Evolutionary conservation across 1,140 invertebrate species (phyloP).

Genomic region (Drosophila setifemur): DNA sequence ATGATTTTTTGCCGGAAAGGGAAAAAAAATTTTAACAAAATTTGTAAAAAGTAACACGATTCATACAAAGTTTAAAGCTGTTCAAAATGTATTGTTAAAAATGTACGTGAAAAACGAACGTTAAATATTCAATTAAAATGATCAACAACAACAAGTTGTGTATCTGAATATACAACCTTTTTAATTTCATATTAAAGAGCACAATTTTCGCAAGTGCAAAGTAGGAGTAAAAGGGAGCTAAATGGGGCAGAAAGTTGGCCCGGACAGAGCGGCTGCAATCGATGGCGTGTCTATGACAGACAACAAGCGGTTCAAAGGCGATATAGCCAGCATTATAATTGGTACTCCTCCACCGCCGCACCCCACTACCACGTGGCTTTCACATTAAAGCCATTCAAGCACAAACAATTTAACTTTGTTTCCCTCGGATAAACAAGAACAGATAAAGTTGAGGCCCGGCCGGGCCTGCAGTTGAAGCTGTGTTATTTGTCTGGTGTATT

Average conservation of each 20-base stretch:
- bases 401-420: conserved; percentile 11
- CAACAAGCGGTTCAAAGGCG: conserved; percentile 66
- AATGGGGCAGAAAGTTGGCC: conserved; percentile 67
- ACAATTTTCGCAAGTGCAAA: conserved; percentile 1
- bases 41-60: too few species aligned
- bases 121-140: too few species aligned
- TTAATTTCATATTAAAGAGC: too few species aligned
- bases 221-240: conserved; percentile 1
- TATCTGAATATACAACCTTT: too few species aligned
- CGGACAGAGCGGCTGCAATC: conserved; percentile 48
- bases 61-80: too few species aligned
- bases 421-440: conserved; percentile 18
- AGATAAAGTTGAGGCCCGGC: conserved; percentile 1
- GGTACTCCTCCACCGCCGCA: not conserved
- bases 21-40: too few species aligned
- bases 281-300: conserved; percentile 69
- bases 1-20: too few species aligned
- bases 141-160: too few species aligned
- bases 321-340: conserved; percentile 64
- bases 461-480: conserved; percentile 29
- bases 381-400: conserved; percentile 56
- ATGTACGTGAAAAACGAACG: too few species aligned
- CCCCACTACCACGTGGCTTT: not conserved
- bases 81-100: too few species aligned
- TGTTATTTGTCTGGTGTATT: conserved; percentile 43